Evolutionary conservation across 2,888 invertebrate genomes (phyloP), one percentile per base, ranked within the genome.

Genomic region (Phragmatobia fuliginosa): DNA sequence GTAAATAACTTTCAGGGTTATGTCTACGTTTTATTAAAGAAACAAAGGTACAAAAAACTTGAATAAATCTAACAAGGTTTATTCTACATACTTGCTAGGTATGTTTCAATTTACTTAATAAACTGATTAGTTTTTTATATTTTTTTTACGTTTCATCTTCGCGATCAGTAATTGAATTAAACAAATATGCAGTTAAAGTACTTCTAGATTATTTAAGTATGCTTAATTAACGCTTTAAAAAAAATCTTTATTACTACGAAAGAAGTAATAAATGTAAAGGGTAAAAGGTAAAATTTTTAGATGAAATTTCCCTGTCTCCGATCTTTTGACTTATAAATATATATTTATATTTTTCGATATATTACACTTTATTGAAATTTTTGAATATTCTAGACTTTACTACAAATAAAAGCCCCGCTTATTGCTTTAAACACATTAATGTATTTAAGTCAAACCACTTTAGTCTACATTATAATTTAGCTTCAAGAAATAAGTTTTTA

Each of bases 1-100:
- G 68, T 64, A 64, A 68, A 68, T 68, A 11, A 36, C 3, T 62
- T 31, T 63, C 16, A 68, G 41, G 60, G 33, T 68, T 68, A 63
- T 68, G 11, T 59, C n/a, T 18, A 63, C 58, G 25, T 62, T 67
- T 67, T 59, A 59, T 63, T 59, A 68, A 21, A 41, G 56, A 28
- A 58, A 62, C 31, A 64, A 49, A 60, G 25, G n/a, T 21, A 49
- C 16, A 21, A 36, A 36, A n/a, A 56, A 56, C 56, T 56, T 56
- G 56, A 56, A 56, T 56, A 56, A 56, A 56, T 16, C 56, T 28
- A 56, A 36, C 36, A 28, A 63, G 32, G 62, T 68, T 62, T 41
- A n/a, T 41, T 68, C 58, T 25, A 62, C n/a, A n/a, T n/a, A n/a
- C 38, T 56, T 64, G 31, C 45, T 49, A 14, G 18, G 63, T 49